These are phyloP conservation scores for Ceramica pisi DNA, from an alignment of 2,888 invertebrate species.

Conservation along the genomic window DNA sequence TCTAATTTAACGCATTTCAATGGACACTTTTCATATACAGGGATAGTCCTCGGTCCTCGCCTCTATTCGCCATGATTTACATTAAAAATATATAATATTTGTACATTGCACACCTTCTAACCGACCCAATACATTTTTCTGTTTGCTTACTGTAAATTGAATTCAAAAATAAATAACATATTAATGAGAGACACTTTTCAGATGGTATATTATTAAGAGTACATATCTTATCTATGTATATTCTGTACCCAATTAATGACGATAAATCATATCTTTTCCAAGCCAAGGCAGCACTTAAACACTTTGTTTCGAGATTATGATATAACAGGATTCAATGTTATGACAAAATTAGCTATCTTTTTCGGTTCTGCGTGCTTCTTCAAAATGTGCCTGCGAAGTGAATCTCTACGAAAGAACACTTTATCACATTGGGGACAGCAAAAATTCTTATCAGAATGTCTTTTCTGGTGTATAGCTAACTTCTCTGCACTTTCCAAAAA, in stretches of 20 bases:
- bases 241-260: background rate
- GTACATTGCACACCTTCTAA: constrained; percentile 38
- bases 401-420: constrained; percentile 71
- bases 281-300: background rate
- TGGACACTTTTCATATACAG: no score
- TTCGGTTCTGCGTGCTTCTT: constrained; percentile 26
- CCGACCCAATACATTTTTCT: constrained; percentile 6
- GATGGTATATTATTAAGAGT: background rate
- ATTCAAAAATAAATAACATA: background rate
- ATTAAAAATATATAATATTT: constrained; percentile 18
- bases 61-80: no score
- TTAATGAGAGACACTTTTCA: background rate
- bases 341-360: constrained; percentile 40
- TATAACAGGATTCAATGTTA: constrained; percentile 36
- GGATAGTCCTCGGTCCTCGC: no score
- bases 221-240: background rate
- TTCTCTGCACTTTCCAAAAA: constrained; percentile 76
- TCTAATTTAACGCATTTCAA: no score
- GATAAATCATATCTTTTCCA: background rate
- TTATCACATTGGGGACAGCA: constrained; percentile 77
- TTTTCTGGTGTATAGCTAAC: constrained; percentile 74
- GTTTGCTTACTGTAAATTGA: background rate
- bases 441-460: constrained; percentile 78
- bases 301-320: constrained; percentile 17
- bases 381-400: constrained; percentile 42